Evolutionary conservation across 1,140 invertebrate genomes (phyloP).

Genomic region (Chionoecetes opilio): DNA sequence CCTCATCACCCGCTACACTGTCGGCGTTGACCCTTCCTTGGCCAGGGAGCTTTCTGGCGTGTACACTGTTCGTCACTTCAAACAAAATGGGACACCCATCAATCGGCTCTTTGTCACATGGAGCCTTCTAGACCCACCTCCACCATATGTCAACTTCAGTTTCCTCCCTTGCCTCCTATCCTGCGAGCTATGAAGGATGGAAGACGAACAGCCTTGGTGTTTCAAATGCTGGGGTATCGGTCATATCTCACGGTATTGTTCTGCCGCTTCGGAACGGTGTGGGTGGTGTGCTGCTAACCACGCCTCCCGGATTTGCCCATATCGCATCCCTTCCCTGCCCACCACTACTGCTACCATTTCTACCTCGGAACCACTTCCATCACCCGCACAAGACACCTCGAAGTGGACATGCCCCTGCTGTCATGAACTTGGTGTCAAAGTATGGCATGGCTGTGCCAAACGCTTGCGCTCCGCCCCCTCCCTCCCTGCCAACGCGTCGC

Average conservation of each 20-base stretch:
- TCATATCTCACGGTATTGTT: slow-evolving; percentile 46
- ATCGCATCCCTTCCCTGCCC: neutral
- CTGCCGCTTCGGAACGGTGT: neutral
- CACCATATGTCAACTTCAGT: too few relatives aligned
- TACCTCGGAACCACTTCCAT: neutral
- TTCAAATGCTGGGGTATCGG: slow-evolving; percentile 36
- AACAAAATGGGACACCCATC: too few relatives aligned
- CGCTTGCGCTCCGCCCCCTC: neutral
- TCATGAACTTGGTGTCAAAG: neutral
- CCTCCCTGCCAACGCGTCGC: neutral
- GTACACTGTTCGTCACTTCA: too few relatives aligned
- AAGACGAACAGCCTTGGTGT: slow-evolving; percentile 9
- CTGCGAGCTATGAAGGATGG: too few relatives aligned
- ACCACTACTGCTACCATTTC: slow-evolving; percentile 11
- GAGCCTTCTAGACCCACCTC: too few relatives aligned
- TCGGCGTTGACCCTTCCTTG: too few relatives aligned
- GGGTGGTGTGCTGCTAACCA: neutral
- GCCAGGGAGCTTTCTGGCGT: too few relatives aligned
- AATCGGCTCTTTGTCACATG: too few relatives aligned
- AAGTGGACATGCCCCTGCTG: slow-evolving; percentile 49
- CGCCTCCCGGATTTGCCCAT: neutral
- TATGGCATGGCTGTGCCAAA: neutral
- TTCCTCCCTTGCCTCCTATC: too few relatives aligned
- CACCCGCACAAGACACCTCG: slow-evolving; percentile 36
- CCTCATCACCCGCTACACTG: too few relatives aligned